Percentiles rank a stretch among this genome's conserved stretches.
phyloP scores from a whole-genome alignment of 2,797 vertebrate genomes.

The Anguilla obscura region DNA sequence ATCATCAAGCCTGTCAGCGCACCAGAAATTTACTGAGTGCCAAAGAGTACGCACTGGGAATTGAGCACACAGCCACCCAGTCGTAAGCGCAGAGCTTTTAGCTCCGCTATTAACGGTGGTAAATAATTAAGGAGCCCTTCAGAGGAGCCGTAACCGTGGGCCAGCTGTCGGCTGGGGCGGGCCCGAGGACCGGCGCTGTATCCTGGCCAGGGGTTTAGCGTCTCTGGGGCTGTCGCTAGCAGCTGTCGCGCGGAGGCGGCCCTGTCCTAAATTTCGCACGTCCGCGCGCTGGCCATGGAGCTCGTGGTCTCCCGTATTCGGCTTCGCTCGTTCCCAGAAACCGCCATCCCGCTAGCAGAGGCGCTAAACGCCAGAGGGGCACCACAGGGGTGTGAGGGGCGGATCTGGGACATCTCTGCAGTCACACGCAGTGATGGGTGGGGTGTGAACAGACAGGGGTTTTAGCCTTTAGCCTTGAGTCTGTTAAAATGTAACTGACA shows the following conservation, averaged over 20 bases:
- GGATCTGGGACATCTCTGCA: not conserved
- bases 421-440: not conserved
- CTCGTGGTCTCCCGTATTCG: not conserved
- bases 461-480: too few species aligned
- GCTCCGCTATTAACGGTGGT: not conserved
- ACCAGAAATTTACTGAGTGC: not conserved
- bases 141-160: not conserved
- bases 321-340: not conserved
- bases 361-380: not conserved
- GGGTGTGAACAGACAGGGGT: too few species aligned
- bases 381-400: not conserved
- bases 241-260: not conserved
- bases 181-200: not conserved
- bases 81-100: slow-evolving; percentile 3
- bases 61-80: not conserved
- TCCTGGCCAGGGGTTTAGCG: not conserved
- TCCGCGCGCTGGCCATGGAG: not conserved
- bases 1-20: not conserved
- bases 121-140: not conserved
- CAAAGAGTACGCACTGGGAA: not conserved
- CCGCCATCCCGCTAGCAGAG: not conserved
- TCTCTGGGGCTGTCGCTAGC: not conserved
- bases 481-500: too few species aligned
- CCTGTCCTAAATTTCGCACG: not conserved
- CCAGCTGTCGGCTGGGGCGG: not conserved